Base-by-base conservation (phyloP, 2,797 vertebrate species). In the Gymnothorax javanicus region DNA sequence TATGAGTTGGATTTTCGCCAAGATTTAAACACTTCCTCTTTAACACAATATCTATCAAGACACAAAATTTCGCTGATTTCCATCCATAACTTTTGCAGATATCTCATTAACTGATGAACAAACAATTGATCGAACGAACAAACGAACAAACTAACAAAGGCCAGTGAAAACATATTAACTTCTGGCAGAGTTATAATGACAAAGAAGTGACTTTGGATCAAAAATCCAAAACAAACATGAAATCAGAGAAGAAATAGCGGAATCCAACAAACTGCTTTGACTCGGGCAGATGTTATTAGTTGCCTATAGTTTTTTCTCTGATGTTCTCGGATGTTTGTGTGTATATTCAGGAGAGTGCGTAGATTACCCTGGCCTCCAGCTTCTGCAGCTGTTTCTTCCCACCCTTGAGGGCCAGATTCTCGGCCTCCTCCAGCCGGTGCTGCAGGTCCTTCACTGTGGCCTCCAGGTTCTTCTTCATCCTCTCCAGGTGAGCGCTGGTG, bases 321-420 rank as follows among this genome's bases (percentile, higher is more conserved):
- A 73, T 73, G 9, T 73, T 11, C 27, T 73, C 27, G 15, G 8
- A 73, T 13, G 27, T 5, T 73, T 13, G 69, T 43, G 27, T 13
- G 12, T 50, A 77, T 52, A 23, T 23, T 54, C 17, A 20, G 9
- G 3, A 23, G 12, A 83, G 58, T 23, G 3, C 17, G 13, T 56
- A 64, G 33, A 3, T 82, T 91, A 97, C 97, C 88, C 97, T 95
- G 0, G 96, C 54, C 87, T 98, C 97, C 91, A 98, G 95, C 92
- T 84, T 84, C 83, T 84, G 83, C 27, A 84, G 58, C 33, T 64
- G 83, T 84, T 84, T 84, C 83, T 67, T 84, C 33, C 83, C 83
- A 7, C 59, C 98, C 89, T 97, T 98, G 93, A 99, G 93, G 0
- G 98, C 98, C 95, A 99, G 88, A 92, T 96, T 98, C 60, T 84